Percentiles rank a stretch among this genome's conserved stretches.
phyloP scores from a whole-genome alignment of 2,113 vertebrate genomes.

The Clinocottus analis region DNA sequence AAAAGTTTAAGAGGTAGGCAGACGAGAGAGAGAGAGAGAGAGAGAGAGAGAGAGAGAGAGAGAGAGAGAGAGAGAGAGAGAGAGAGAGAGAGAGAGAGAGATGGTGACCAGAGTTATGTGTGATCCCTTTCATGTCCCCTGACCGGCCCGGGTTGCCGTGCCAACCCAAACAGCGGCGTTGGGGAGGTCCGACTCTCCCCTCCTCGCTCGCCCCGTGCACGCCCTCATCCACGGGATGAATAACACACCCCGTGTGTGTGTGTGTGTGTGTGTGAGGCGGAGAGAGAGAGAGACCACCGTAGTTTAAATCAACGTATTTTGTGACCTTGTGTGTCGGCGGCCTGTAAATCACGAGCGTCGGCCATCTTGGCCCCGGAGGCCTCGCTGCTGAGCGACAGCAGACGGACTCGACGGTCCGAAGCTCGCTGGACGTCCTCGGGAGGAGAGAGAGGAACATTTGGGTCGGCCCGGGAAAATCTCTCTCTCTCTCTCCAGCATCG shows the following conservation, averaged over 20 bases:
- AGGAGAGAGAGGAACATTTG: constrained; percentile 50
- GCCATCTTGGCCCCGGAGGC: too few species aligned
- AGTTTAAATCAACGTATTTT: constrained; percentile 2
- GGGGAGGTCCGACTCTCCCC: constrained; percentile 69
- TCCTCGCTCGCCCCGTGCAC: constrained; percentile 50
- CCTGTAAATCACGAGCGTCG: constrained; percentile 44
- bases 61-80: too few species aligned
- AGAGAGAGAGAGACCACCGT: constrained; percentile 25
- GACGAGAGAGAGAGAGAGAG: constrained; percentile 6
- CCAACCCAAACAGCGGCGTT: constrained; percentile 76
- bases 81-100: constrained; percentile 10
- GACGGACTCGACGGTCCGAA: constrained; percentile 54
- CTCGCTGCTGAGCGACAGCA: too few species aligned
- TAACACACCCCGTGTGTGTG: constrained; percentile 69
- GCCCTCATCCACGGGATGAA: constrained; percentile 74
- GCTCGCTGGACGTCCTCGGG: constrained; percentile 19
- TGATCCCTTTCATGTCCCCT: constrained; percentile 74
- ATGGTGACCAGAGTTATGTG: constrained; percentile 69
- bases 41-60: too few species aligned
- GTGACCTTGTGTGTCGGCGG: constrained; percentile 40
- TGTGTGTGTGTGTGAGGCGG: constrained; percentile 52
- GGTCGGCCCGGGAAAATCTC: not conserved
- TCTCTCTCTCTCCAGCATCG: too few species aligned
- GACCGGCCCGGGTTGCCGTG: constrained; percentile 64
- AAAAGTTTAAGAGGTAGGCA: constrained; percentile 56